These are phyloP conservation scores for Hylomyscus alleni DNA, from an alignment of 2,797 vertebrate species.

Conservation along the genomic window DNA sequence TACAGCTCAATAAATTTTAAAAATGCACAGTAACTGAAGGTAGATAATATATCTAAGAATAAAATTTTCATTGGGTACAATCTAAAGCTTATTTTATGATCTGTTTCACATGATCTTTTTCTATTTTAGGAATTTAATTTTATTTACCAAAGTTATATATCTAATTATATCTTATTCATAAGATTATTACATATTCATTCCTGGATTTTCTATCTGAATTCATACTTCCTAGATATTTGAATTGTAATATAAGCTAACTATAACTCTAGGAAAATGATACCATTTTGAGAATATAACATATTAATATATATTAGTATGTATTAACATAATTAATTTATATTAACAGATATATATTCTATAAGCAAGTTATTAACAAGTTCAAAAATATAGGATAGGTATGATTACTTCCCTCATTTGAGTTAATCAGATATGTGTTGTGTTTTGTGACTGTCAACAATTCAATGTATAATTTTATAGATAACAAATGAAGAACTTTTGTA, in stretches of 20 bases:
- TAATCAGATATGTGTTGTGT: not conserved
- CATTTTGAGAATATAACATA: not conserved
- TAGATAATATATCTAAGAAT: not conserved
- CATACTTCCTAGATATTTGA: not conserved
- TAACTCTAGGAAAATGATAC: not conserved
- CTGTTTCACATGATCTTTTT: not conserved
- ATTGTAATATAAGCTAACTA: not conserved
- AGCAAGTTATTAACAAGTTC: not conserved
- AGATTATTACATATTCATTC: not conserved
- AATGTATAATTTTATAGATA: not conserved
- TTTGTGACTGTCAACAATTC: not conserved
- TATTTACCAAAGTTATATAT: not conserved
- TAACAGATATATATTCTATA: not conserved
- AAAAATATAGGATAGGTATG: not conserved
- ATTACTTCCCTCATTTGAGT: not conserved
- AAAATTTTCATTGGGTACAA: not conserved
- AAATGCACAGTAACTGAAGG: not conserved
- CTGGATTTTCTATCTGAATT: not conserved
- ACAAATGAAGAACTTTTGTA: not conserved
- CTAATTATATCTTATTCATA: not conserved
- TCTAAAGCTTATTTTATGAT: not conserved
- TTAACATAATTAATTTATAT: no score
- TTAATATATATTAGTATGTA: no score
- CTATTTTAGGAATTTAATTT: not conserved
- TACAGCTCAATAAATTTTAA: not conserved